These are phyloP conservation scores for Acleris emargana DNA, from an alignment of 2,888 invertebrate genomes.

Conservation along the genomic window DNA sequence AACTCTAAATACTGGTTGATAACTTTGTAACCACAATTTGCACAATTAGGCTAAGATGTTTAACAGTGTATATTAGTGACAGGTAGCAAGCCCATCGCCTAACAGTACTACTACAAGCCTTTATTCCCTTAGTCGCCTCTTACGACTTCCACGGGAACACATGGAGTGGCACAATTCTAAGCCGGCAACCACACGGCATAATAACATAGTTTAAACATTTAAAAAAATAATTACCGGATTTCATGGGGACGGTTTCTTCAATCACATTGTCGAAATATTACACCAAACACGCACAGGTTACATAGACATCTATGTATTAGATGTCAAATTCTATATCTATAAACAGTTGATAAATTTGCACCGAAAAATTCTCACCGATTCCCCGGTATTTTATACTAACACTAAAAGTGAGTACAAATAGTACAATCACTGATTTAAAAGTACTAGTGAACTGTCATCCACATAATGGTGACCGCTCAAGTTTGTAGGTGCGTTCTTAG, in stretches of 20 bases:
- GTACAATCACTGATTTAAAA: background rate
- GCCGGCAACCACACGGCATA: too few relatives aligned
- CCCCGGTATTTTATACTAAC: too few relatives aligned
- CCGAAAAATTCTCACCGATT: too few relatives aligned
- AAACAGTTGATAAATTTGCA: background rate
- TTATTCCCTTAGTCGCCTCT: too few relatives aligned
- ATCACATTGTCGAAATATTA: conserved; percentile 28
- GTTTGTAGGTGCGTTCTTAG: conserved; percentile 29
- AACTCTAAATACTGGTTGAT: too few relatives aligned
- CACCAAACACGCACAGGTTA: background rate
- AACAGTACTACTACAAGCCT: too few relatives aligned
- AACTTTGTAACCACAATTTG: too few relatives aligned
- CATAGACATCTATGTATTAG: background rate
- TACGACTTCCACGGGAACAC: too few relatives aligned
- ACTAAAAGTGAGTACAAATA: background rate
- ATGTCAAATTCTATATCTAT: background rate
- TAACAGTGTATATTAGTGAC: too few relatives aligned
- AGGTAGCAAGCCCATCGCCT: too few relatives aligned
- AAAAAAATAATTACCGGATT: conserved; percentile 23
- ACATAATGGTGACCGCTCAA: conserved; percentile 11
- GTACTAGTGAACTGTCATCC: conserved; percentile 5
- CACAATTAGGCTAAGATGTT: too few relatives aligned
- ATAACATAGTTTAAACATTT: background rate
- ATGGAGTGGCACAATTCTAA: too few relatives aligned
- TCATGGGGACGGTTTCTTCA: conserved; percentile 24